A percentile compares a stretch with the other conserved stretches of the same genome.
Evolutionary conservation across 2,888 invertebrate species (phyloP).

Genomic region (Neria commutata): DNA sequence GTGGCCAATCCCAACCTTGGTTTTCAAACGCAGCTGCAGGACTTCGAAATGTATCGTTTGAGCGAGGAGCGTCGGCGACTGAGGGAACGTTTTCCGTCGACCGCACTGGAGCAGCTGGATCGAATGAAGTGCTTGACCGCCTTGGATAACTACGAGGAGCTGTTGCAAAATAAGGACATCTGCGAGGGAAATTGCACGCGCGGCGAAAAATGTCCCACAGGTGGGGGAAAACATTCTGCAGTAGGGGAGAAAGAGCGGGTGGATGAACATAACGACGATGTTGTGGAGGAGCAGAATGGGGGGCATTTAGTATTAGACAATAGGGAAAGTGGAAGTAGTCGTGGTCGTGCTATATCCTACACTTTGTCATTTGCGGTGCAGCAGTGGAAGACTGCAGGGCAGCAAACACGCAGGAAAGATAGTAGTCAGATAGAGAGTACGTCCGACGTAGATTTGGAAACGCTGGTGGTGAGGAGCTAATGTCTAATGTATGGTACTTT

Average conservation of each 20-base stretch:
- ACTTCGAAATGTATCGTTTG: slow-evolving; percentile 82
- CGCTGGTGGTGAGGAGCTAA: slow-evolving; percentile 32
- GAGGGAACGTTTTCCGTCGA: slow-evolving; percentile 82
- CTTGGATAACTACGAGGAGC: slow-evolving; percentile 82
- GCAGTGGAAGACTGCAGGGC: slow-evolving; percentile 38
- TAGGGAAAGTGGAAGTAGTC: slow-evolving; percentile 1
- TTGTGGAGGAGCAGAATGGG: too few species aligned
- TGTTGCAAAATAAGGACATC: slow-evolving; percentile 78
- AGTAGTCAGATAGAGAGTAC: too few species aligned
- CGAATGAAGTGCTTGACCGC: slow-evolving; percentile 77
- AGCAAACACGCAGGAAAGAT: too few species aligned
- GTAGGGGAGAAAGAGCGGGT: too few species aligned
- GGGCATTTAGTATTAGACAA: too few species aligned
- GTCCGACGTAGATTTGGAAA: too few species aligned
- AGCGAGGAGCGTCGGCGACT: slow-evolving; percentile 84
- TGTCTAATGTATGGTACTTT: slow-evolving; percentile 46
- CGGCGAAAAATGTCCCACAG: slow-evolving; percentile 85
- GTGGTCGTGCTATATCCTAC: slow-evolving; percentile 20
- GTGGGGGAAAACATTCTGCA: too few species aligned
- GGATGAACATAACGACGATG: too few species aligned
- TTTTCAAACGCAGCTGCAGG: slow-evolving; percentile 92
- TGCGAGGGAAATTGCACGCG: slow-evolving; percentile 87
- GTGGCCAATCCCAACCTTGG: slow-evolving; percentile 96
- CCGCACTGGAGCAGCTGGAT: slow-evolving; percentile 75
- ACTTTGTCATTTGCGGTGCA: slow-evolving; percentile 39